Base-by-base conservation (phyloP, 2,888 invertebrate genomes). In the Drosophila formosana region DNA sequence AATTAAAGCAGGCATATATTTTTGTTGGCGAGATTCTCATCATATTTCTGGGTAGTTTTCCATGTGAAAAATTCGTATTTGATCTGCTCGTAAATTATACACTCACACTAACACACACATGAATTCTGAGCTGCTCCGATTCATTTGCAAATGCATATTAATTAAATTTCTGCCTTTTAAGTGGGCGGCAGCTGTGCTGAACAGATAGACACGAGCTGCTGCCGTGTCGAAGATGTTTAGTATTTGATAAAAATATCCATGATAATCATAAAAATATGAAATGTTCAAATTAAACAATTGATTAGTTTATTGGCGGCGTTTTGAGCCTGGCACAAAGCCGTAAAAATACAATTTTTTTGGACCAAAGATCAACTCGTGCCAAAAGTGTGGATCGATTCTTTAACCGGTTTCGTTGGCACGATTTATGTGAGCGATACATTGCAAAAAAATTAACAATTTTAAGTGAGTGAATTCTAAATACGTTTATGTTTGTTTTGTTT, bases 231-330 rank as follows among this genome's bases (percentile, higher is more conserved):
- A 72, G 63, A 57, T 57, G 49, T 53, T 72, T 66, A 61, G 66
- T n/a, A 11, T 23, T 37, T 26, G 13, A 50, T 66, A 32, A n/a
- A 37, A n/a, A 37, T 37, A n/a, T 37, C n/a, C 34, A 64, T 60
- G 11, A 47, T 41, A 13, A 32, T 41, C 39, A 45, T 56, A 50
- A 49, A 25, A 37, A 26, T 8, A 13, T 28, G 23, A 58, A 46
- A 37, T 55, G 11, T 28, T 46, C 49, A 55, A 65, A 58, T 77
- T 62, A 53, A 77, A 25, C 65, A 73, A 74, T 70, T 81, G 63
- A 82, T 84, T 56, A 77, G 68, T 69, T 81, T 81, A 81, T 83
- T 69, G 61, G 67, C 72, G 46, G 60, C 66, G 53, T 49, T 77
- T 82, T 78, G 73, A 66, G 68, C 70, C 71, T 76, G 81, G 81